Evolutionary conservation across 2,113 vertebrate species (phyloP).

Genomic region (Alligator sinensis): DNA sequence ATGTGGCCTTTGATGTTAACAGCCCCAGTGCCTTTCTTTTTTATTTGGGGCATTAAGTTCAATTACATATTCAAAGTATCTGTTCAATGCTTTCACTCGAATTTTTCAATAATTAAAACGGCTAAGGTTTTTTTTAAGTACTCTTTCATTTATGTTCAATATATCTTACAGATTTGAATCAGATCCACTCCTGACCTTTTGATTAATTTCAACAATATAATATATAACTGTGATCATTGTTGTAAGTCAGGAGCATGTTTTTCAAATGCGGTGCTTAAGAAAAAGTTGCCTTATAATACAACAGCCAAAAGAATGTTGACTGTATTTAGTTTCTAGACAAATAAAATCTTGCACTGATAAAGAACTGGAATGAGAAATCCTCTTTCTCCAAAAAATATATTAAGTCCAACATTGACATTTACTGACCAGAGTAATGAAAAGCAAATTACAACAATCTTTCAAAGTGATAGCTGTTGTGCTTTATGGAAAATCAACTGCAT

Average conservation of each 20-base stretch:
- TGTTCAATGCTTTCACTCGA: constrained; percentile 42
- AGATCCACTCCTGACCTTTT: neutral
- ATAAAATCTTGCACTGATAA: constrained; percentile 36
- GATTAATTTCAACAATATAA: neutral
- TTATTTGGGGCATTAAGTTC: constrained; percentile 67
- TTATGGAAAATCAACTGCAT: neutral
- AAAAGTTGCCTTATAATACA: constrained; percentile 12
- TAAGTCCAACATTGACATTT: constrained; percentile 47
- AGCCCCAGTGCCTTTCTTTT: constrained; percentile 54
- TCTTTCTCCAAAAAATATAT: neutral
- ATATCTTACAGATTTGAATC: neutral
- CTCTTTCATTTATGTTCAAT: neutral
- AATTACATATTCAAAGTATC: constrained; percentile 64
- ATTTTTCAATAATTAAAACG: constrained; percentile 60
- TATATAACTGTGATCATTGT: neutral
- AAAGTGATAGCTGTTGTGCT: constrained; percentile 36
- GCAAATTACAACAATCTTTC: constrained; percentile 28
- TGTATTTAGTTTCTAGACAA: neutral
- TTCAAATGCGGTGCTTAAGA: neutral
- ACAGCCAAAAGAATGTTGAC: constrained; percentile 59
- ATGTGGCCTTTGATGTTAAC: constrained; percentile 58
- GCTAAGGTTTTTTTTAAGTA: neutral
- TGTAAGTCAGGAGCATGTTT: neutral
- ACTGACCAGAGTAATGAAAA: constrained; percentile 23
- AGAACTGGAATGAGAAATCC: constrained; percentile 9